Conservation (phyloP, 2,797 vertebrate species). For the Enteromius mattozi region DNA sequence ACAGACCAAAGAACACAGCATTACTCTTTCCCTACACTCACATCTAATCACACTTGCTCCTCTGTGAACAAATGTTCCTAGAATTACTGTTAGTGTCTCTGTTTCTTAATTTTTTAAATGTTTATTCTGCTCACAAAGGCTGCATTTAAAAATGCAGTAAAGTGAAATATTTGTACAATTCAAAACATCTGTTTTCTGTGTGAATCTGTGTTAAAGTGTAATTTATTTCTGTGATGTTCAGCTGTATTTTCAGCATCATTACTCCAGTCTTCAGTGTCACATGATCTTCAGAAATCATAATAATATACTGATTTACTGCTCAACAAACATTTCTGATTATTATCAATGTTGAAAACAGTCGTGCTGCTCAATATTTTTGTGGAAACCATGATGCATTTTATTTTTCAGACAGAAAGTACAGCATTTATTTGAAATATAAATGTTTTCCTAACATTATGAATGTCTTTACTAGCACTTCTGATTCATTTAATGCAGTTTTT, state of each 20-base stretch:
- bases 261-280: not conserved
- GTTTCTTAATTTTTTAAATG: not conserved
- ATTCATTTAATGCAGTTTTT: not conserved
- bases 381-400: not conserved
- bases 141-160: not conserved
- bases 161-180: fast-evolving
- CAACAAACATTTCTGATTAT: not conserved
- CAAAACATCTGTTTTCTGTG: not conserved
- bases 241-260: no score
- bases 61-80: not conserved
- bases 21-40: not conserved
- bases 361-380: not conserved
- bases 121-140: not conserved
- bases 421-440: not conserved
- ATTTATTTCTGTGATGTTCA: no score
- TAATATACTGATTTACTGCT: no score
- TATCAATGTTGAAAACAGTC: no score
- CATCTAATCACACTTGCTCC: not conserved
- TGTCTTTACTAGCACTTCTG: not conserved
- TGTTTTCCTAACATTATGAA: not conserved
- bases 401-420: not conserved
- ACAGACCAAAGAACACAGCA: not conserved
- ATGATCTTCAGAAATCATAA: no score
- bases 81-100: not conserved
- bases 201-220: no score